Evolutionary conservation across 2,888 invertebrate species (phyloP).

Genomic region (Caenorhabditis macrosperma): DNA sequence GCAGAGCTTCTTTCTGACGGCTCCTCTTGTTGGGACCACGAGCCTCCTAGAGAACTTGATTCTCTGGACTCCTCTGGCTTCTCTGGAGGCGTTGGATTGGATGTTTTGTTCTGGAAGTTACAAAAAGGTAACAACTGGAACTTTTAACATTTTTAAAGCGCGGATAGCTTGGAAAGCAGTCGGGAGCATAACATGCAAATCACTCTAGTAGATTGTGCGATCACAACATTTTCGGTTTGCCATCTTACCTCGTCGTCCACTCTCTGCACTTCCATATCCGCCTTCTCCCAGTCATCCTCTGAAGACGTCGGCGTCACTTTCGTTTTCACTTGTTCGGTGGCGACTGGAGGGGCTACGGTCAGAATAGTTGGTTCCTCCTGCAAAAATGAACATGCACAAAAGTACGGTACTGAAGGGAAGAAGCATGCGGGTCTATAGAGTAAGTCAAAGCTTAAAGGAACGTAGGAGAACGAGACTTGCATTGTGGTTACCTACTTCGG

Average conservation of each 20-base stretch:
- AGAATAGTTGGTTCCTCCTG: slow-evolving; percentile 27
- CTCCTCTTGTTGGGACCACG: slow-evolving; percentile 52
- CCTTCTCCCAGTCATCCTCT: slow-evolving; percentile 61
- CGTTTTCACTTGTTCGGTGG: not conserved
- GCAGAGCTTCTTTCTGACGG: slow-evolving; percentile 41
- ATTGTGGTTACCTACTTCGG: too few relatives aligned
- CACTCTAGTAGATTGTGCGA: slow-evolving; percentile 6
- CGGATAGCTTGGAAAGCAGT: slow-evolving; percentile 23
- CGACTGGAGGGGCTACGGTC: not conserved
- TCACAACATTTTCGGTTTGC: slow-evolving; percentile 15
- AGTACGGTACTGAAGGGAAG: slow-evolving; percentile 10
- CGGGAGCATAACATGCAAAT: slow-evolving; percentile 32
- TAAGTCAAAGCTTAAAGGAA: not conserved
- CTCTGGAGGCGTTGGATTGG: not conserved
- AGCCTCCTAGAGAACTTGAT: slow-evolving; percentile 53
- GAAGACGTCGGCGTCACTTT: slow-evolving; percentile 58
- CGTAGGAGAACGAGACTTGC: not conserved
- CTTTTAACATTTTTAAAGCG: not conserved
- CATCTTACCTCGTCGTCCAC: slow-evolving; percentile 49
- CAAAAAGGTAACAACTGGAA: not conserved
- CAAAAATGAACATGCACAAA: slow-evolving; percentile 44
- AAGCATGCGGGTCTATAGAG: slow-evolving; percentile 9
- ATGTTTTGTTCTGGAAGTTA: not conserved
- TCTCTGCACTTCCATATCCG: slow-evolving; percentile 54
- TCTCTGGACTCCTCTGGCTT: slow-evolving; percentile 46